A percentile compares a stretch with the other conserved stretches of the same genome.
phyloP scores from a whole-genome alignment of 2,797 vertebrate species.

The Pogoniulus pusillus region DNA sequence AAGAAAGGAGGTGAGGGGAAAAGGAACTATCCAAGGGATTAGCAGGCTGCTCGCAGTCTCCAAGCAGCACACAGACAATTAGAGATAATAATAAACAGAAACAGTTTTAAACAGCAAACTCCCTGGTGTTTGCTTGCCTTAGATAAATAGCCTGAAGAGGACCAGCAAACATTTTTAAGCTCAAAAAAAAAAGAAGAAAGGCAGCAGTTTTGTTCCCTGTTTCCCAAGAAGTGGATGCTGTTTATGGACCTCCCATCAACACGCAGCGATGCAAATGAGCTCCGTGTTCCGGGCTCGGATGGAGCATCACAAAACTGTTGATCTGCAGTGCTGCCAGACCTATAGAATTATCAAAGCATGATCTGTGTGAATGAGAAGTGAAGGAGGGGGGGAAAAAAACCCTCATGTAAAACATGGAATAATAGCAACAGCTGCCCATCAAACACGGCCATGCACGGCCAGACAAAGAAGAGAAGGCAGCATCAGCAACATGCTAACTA shows the following conservation, averaged over 20 bases:
- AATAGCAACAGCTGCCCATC: not conserved
- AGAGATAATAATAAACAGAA: not conserved
- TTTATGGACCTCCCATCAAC: not conserved
- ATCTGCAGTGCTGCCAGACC: not conserved
- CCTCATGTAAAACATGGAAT: not conserved
- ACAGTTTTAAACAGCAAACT: not conserved
- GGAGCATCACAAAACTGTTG: not conserved
- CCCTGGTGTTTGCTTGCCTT: not conserved
- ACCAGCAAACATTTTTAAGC: not conserved
- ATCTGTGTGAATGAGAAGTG: not conserved
- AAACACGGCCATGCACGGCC: not conserved
- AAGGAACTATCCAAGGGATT: not conserved
- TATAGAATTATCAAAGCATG: not conserved
- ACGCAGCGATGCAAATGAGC: not conserved
- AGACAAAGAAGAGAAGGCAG: not conserved
- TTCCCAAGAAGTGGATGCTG: not conserved
- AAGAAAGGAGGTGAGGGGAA: not conserved
- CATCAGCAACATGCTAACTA: not conserved
- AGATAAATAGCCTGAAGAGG: not conserved
- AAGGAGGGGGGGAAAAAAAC: not conserved
- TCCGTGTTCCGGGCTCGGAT: not conserved
- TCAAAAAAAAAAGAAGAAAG: not conserved
- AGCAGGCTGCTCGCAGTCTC: not conserved
- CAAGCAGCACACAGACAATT: not conserved
- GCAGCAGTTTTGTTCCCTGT: too few relatives aligned